phyloP scores from a whole-genome alignment of 2,113 vertebrate species.

The Vireo altiloquus region DNA sequence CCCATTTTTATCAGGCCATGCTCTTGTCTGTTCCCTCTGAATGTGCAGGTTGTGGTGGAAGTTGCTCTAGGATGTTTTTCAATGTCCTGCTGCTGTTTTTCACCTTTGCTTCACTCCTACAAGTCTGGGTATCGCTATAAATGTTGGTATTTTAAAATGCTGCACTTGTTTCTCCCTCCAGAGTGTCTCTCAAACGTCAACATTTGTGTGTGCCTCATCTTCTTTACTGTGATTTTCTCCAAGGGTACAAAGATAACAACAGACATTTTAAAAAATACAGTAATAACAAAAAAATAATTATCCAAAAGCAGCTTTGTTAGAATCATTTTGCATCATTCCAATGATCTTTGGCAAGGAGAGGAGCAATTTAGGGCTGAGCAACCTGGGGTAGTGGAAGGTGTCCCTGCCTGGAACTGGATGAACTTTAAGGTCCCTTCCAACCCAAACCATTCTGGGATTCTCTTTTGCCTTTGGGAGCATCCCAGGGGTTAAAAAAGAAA shows the following conservation, averaged over 20 bases:
- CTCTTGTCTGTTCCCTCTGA: neutral
- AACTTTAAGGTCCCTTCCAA: neutral
- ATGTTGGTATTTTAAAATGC: neutral
- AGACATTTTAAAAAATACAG: fast-evolving
- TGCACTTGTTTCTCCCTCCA: neutral
- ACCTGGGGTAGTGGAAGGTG: neutral
- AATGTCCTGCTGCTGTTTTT: neutral
- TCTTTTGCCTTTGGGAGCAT: neutral
- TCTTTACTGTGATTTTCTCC: neutral
- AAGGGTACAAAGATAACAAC: neutral
- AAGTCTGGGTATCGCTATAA: neutral
- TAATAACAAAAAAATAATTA: neutral
- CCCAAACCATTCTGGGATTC: neutral
- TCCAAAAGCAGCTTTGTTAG: neutral
- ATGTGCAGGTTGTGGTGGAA: fast-evolving
- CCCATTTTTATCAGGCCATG: fast-evolving
- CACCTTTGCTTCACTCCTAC: neutral
- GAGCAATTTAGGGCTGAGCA: neutral
- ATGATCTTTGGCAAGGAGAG: neutral
- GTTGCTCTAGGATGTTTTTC: neutral
- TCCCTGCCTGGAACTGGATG: neutral
- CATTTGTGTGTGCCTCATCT: neutral
- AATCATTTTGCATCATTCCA: neutral
- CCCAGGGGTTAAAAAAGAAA: neutral
- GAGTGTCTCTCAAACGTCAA: neutral